Conservation (phyloP, 2,797 vertebrate genomes). For the Phataginus tetradactyla region DNA sequence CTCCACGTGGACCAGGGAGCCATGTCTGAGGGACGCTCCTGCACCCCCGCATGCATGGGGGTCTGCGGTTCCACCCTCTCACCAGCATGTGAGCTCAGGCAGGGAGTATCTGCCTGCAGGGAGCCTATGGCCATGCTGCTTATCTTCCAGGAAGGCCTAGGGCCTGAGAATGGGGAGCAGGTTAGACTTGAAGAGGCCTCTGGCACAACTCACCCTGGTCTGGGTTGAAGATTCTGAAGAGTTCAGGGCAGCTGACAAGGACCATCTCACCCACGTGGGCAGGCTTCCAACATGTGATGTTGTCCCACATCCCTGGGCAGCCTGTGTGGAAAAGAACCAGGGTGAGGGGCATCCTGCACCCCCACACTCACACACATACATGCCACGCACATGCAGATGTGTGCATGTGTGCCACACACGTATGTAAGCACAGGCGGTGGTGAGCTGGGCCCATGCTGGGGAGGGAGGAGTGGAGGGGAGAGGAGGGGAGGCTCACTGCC, state of each 20-base stretch:
- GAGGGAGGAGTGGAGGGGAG: too few species aligned
- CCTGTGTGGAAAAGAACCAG: slow-evolving; percentile 78
- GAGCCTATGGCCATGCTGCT: fast-evolving
- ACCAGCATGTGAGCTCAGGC: not conserved
- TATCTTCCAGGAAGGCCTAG: not conserved
- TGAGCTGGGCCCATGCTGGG: not conserved
- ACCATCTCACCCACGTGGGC: slow-evolving; percentile 91
- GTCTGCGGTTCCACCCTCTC: not conserved
- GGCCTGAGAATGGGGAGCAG: fast-evolving
- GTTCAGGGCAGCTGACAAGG: slow-evolving; percentile 93
- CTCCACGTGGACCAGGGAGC: fast-evolving
- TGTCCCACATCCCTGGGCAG: slow-evolving; percentile 97
- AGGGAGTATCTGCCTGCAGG: not conserved
- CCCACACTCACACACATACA: not conserved
- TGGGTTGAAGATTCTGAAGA: slow-evolving; percentile 91
- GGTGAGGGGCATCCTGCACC: not conserved
- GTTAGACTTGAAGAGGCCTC: not conserved
- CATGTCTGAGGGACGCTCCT: fast-evolving
- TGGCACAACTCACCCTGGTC: slow-evolving; percentile 63
- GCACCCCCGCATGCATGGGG: fast-evolving
- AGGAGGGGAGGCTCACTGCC: not conserved
- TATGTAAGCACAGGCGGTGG: not conserved
- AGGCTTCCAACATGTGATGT: slow-evolving; percentile 96
- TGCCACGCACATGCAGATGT: fast-evolving
- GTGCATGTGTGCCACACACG: not conserved